Evolutionary conservation across 1,140 invertebrate species (phyloP), one percentile per base, ranked within the genome.

Genomic region (Hyposmocoma kahamanoa): DNA sequence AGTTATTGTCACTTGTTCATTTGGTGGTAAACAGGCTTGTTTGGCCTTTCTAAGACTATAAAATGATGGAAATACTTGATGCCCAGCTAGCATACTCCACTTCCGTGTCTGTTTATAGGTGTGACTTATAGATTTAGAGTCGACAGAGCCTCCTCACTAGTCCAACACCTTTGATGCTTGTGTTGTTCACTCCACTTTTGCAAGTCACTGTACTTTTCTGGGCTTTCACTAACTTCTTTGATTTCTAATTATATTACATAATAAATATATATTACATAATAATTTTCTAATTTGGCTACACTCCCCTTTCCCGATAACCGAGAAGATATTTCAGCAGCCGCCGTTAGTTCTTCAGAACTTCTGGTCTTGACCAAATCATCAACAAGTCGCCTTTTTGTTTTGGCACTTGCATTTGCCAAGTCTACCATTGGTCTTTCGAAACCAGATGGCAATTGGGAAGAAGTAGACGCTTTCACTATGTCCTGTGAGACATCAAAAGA

Each of bases 111-210:
- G 46, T 50, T 24, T 55, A 50, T 32, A 44, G 42, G 34, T 45
- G 36, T 32, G 30, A 22, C 34, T 38, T 15, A 52, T 59, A n/a
- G 22, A 55, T 46, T 59, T 59, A 22, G 39, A 38, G 30, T 59
- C 51, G 51, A 42, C 21, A 59, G 51, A 24, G 49, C 42, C 30
- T 44, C 49, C 13, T 51, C 49, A 9, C 19, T 45, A 39, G 32
- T 45, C 5, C 44, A 34, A 20, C 30, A 34, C 17, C 48, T 26
- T 1, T 2, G 22, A 19, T 2, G 11, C 3, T 19, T 18, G 19
- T 30, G 6, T 28, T 5, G 30, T n/a, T 17, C 5, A 1, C 6
- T 28, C 11, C 10, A 19, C 30, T 18, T 44, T 15, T 28, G 9
- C 3, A 28, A 10, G n/a, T 44, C 24, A 8, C n/a, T 30, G 42